Evolutionary conservation across 1,140 invertebrate genomes (phyloP), one percentile per base, ranked within the genome.

Genomic region (Zaprionus gabonicus): DNA sequence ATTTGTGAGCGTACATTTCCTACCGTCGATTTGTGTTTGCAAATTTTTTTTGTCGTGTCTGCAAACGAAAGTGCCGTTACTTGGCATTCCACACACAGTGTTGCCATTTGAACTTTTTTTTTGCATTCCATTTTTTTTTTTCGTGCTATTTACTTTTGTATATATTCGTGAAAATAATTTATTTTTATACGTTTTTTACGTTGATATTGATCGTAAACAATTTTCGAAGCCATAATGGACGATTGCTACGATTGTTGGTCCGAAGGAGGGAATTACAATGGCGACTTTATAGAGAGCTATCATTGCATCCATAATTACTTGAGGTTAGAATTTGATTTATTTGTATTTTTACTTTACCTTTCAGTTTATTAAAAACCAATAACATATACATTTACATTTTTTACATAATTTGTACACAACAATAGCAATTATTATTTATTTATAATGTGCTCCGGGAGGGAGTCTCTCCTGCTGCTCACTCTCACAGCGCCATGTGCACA

Each of bases 401-500:
- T 46, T 46, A 51, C 55, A 51, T 28, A 70, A 23, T 70, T 70
- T 70, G 67, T 75, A 75, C 67, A 59, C 7, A 17, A 12, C 27
- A 23, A 27, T 51, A 23, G 36, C 27, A 23, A 34, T 38, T 55
- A 27, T 71, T 41, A 36, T 56, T 67, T 25, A 28, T 49, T 46
- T 65, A 27, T 51, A 51, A 25, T 25, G 7, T 46, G 38, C 38
- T 41, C 4, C 15, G 38, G 15, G 6, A 41, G 6, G 5, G 1
- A 41, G 6, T 41, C 38, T 41, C 15, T n/a, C 15, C 25, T 51
- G 27, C 23, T 3, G 13, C 3, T 25, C 17, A 3, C 1, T 7
- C 31, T 91, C 64, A 92, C 56, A 91, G 66, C 27, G 74, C 66
- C 64, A 90, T 62, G 15, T 92, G 82, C 44, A 91, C 36, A 17